A percentile compares a stretch with the other conserved stretches of the same genome.
Evolutionary conservation across 2,888 invertebrate species (phyloP).

Genomic region (Geophilus truncorum): DNA sequence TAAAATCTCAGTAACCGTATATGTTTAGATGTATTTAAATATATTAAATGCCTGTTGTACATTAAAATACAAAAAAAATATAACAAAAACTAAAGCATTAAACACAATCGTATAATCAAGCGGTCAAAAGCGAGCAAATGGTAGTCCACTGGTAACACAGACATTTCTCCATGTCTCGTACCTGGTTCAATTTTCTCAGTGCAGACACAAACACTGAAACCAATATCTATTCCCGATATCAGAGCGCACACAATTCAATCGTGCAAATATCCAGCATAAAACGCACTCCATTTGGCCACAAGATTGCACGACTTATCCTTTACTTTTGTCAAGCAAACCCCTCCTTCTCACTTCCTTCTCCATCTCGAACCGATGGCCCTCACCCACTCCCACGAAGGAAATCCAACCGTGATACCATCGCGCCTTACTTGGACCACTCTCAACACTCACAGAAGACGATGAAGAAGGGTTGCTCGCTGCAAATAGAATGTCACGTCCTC

Average conservation of each 20-base stretch:
- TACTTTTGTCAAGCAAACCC: not conserved
- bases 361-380: not conserved
- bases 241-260: constrained; percentile 6
- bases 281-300: constrained; percentile 22
- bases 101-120: too few species aligned
- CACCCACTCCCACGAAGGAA: not conserved
- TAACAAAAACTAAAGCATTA: too few species aligned
- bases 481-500: not conserved
- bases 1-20: too few species aligned
- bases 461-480: not conserved
- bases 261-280: constrained; percentile 18
- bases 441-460: not conserved
- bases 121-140: too few species aligned
- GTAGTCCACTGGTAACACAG: too few species aligned
- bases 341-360: not conserved
- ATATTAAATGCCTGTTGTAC: too few species aligned
- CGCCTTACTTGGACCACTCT: too few species aligned
- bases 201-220: not conserved
- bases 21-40: too few species aligned
- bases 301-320: constrained; percentile 21
- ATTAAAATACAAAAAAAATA: too few species aligned
- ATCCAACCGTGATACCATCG: constrained; percentile 2
- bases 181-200: not conserved
- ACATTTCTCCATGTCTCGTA: not conserved
- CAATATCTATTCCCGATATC: constrained; percentile 7